Base-by-base conservation (phyloP, 2,113 vertebrate genomes). In the Lathamus discolor region DNA sequence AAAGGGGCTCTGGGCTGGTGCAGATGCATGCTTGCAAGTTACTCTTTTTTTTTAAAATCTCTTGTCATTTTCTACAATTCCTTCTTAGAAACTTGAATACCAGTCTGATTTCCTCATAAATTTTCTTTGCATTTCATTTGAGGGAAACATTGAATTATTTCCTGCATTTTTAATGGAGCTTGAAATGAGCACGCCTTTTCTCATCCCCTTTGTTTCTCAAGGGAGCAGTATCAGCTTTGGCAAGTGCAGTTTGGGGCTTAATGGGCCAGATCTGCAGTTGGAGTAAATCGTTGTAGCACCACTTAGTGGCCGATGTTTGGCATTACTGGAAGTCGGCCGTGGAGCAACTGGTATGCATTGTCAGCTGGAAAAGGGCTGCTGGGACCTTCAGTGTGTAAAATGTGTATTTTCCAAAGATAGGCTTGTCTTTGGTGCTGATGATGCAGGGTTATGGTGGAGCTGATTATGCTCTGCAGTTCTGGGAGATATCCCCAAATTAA, bases 401-500 rank as follows among this genome's bases (percentile, higher is more conserved):
- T 17, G 41, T 82, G 69, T 87, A 11, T 96, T 79, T 95, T 90
- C 90, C 80, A 91, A 90, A 96, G 76, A 74, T 33, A 75, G 46
- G 13, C 69, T 82, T 49, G 43, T 66, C 35, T 93, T 84, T 89
- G 86, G 39, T 95, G 76, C 82, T 59, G 88, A 73, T 94, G 88
- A 76, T 84, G 88, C 52, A 94, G 67, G 35, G 67, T 91, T 95
- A 55, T 54, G 81, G 92, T 89, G 74, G 62, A 83, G 88, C 74
- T 95, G 59, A 94, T 87, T 94, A 84, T 67, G 63, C n/a, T 94
- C 67, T 80, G 81, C 74, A 55, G 76, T 90, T 94, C 92, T 95
- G 88, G 70, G 92, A 94, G 92, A 94, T 91, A 76, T 84, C 94
- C 77, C 88, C 66, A 94, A 79, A 91, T 91, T 95, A 95, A 92